These are phyloP conservation scores for Speoplatyrhinus poulsoni DNA, from an alignment of 2,113 vertebrate species.

Conservation along the genomic window DNA sequence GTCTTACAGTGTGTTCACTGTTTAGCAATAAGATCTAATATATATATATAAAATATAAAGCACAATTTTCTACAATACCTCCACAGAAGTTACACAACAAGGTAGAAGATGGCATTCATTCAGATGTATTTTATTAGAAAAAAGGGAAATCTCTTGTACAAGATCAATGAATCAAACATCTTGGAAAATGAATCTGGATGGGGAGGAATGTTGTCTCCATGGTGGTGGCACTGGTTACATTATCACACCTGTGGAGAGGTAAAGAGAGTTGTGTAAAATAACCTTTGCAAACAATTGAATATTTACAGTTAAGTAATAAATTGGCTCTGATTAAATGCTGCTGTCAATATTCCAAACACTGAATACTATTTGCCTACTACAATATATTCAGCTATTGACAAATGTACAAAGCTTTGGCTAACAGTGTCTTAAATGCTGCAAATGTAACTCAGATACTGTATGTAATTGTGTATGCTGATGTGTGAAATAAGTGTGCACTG, in stretches of 20 bases:
- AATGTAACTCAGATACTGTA: neutral
- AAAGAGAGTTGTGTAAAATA: neutral
- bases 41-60: no score
- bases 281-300: neutral
- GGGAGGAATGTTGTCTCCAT: conserved; percentile 45
- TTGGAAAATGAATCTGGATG: conserved; percentile 12
- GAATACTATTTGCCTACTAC: no score
- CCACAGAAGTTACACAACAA: neutral
- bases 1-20: no score
- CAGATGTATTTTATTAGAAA: conserved; percentile 61
- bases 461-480: neutral
- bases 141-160: conserved; percentile 42
- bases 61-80: no score
- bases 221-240: conserved; percentile 23
- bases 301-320: neutral
- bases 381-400: no score
- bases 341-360: no score
- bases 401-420: no score
- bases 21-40: no score
- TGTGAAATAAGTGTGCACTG: neutral
- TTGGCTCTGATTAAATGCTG: no score
- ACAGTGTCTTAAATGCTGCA: no score
- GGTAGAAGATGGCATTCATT: conserved; percentile 15
- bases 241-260: conserved; percentile 40
- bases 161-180: conserved; percentile 34